Evolutionary conservation across 35 echinoderm and acorn worm genomes (phyloP).

Genomic region (Apostichopus californicus): DNA sequence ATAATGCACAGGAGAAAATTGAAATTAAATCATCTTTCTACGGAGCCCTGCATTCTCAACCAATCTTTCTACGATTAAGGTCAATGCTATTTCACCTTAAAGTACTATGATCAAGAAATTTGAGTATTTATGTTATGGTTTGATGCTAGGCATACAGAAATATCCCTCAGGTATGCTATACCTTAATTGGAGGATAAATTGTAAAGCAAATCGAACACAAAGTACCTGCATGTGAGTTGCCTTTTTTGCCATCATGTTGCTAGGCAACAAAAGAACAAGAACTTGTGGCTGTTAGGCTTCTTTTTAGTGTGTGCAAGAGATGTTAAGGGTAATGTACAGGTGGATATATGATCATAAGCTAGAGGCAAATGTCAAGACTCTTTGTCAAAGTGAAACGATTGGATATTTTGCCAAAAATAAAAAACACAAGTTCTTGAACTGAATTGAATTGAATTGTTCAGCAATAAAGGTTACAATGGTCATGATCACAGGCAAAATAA

Average conservation of each 20-base stretch:
- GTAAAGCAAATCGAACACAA: slow-evolving; percentile 2
- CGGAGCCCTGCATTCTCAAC: not conserved
- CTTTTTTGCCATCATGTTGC: not conserved
- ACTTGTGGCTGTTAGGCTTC: not conserved
- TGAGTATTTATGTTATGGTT: not conserved
- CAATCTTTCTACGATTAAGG: slow-evolving; percentile 26
- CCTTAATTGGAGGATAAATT: not conserved
- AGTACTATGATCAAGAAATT: slow-evolving; percentile 6
- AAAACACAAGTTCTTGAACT: too few relatives aligned
- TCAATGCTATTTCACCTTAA: slow-evolving; percentile 42
- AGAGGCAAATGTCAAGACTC: not conserved
- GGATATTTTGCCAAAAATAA: too few relatives aligned
- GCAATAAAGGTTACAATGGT: too few relatives aligned
- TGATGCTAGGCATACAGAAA: slow-evolving; percentile 1
- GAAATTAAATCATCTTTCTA: slow-evolving; percentile 35
- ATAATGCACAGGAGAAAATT: not conserved
- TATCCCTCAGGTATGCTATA: slow-evolving; percentile 11
- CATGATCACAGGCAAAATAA: too few relatives aligned
- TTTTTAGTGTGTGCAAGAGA: not conserved
- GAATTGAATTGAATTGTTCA: too few relatives aligned
- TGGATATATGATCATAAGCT: not conserved
- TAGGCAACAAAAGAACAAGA: not conserved
- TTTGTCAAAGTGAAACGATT: not conserved
- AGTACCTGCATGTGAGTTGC: not conserved
- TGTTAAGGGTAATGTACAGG: not conserved